Conservation (phyloP, 2,797 vertebrate genomes). For the Loris lydekkerianus region DNA sequence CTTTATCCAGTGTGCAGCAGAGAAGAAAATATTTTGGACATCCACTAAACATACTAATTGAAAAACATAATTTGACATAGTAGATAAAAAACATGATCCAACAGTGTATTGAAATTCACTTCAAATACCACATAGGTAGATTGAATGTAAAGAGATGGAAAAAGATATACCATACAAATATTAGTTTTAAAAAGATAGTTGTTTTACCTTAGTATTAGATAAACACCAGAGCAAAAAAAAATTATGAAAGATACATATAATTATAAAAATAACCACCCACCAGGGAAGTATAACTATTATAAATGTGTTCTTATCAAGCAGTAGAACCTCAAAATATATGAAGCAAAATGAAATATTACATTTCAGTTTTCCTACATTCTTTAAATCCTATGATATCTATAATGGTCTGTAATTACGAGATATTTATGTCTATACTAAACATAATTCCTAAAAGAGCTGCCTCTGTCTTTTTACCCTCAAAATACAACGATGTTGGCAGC, state of each 20-base stretch:
- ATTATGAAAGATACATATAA: conserved; percentile 9
- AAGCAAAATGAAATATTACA: conserved; percentile 20
- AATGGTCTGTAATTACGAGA: conserved; percentile 6
- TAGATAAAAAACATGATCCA: conserved; percentile 45
- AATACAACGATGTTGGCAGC: background rate
- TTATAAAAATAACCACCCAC: background rate
- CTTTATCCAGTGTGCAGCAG: no score
- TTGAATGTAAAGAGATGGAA: conserved; percentile 11
- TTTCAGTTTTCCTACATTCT: conserved; percentile 20
- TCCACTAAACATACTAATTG: conserved; percentile 29
- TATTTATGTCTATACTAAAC: background rate
- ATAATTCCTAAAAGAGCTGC: background rate
- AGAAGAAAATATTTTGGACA: no score
- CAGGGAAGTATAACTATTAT: background rate
- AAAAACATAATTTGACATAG: conserved; percentile 25
- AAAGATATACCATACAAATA: background rate
- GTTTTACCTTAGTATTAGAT: conserved; percentile 9
- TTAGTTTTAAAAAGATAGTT: background rate
- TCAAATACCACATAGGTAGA: conserved; percentile 6
- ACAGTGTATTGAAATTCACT: conserved; percentile 42
- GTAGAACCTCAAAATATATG: background rate
- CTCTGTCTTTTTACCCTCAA: conserved; percentile 2
- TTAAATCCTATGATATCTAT: background rate
- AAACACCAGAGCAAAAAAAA: conserved; percentile 4
- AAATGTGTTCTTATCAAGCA: background rate